Conservation (phyloP, 2,888 invertebrate species). For the Dione juno region DNA sequence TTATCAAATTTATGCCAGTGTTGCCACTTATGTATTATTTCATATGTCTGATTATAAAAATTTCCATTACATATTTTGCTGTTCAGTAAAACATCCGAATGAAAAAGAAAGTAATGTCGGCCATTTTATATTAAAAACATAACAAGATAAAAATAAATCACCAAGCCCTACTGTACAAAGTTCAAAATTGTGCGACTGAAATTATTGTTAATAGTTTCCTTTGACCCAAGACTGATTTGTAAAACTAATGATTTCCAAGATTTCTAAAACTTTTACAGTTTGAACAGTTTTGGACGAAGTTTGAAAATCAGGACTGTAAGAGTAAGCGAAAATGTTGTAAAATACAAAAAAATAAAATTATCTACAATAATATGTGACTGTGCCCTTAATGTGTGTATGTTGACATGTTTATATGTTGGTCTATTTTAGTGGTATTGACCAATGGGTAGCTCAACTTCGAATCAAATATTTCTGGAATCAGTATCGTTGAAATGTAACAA, state of each 20-base stretch:
- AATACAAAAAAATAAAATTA: constrained; percentile 4
- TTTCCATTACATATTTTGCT: background rate
- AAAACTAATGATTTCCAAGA: constrained; percentile 47
- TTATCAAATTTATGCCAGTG: background rate
- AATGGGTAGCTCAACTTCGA: constrained; percentile 24
- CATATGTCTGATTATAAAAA: background rate
- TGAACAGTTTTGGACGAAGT: constrained; percentile 36
- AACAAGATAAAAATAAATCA: constrained; percentile 12
- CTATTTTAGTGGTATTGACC: constrained; percentile 43
- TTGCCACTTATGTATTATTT: background rate
- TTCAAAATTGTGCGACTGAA: constrained; percentile 41
- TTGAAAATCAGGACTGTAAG: constrained; percentile 52
- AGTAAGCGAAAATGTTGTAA: constrained; percentile 25
- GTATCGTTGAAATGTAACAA: constrained; percentile 15
- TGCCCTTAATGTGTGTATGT: constrained; percentile 48
- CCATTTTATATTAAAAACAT: constrained; percentile 24
- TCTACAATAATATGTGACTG: constrained; percentile 10
- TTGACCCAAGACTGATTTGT: constrained; percentile 74
- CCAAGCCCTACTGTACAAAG: constrained; percentile 28
- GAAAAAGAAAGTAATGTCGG: background rate
- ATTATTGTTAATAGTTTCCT: constrained; percentile 63
- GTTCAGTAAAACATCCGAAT: background rate
- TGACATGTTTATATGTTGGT: constrained; percentile 52
- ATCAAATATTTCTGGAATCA: constrained; percentile 19
- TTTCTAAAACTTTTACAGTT: constrained; percentile 42